Percentiles rank a stretch among this genome's conserved stretches.
These are phyloP conservation scores for Campoplex nolae DNA, from an alignment of 2,888 invertebrate species.

Conservation along the genomic window DNA sequence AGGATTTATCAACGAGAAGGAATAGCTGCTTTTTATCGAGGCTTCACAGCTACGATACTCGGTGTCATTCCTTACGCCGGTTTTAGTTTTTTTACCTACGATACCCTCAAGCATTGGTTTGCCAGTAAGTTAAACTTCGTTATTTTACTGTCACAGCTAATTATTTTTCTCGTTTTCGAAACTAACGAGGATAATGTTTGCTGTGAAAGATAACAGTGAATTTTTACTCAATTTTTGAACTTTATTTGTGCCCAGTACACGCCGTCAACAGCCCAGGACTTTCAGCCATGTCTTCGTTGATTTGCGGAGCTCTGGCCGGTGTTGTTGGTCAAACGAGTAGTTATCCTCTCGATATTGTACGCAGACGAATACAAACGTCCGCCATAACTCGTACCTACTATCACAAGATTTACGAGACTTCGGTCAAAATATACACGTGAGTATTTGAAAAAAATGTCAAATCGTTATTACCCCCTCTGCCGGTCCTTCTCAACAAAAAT, in stretches of 20 bases:
- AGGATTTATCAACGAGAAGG: conserved; percentile 93
- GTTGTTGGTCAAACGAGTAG: conserved; percentile 97
- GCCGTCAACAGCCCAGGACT: conserved; percentile 80
- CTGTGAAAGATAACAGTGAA: neutral
- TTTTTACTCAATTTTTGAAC: neutral
- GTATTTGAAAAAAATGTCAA: conserved; percentile 74
- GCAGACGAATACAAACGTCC: conserved; percentile 90
- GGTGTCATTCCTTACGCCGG: conserved; percentile 99
- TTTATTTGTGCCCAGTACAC: conserved; percentile 72
- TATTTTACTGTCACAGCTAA: neutral
- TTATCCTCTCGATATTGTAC: conserved; percentile 98
- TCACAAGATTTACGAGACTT: conserved; percentile 88
- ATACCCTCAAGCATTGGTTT: conserved; percentile 94
- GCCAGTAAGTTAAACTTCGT: conserved; percentile 86
- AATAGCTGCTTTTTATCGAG: conserved; percentile 91
- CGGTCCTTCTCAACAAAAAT: too few species aligned
- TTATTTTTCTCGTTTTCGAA: neutral
- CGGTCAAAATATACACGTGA: conserved; percentile 90
- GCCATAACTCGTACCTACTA: conserved; percentile 85
- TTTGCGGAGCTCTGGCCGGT: conserved; percentile 96
- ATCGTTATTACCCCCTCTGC: too few species aligned
- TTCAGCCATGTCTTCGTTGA: conserved; percentile 88
- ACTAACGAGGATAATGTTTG: neutral
- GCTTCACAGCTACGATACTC: conserved; percentile 95
- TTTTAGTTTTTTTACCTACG: conserved; percentile 98